Base-by-base conservation (phyloP, 2,113 vertebrate genomes). In the Petroica traversi region DNA sequence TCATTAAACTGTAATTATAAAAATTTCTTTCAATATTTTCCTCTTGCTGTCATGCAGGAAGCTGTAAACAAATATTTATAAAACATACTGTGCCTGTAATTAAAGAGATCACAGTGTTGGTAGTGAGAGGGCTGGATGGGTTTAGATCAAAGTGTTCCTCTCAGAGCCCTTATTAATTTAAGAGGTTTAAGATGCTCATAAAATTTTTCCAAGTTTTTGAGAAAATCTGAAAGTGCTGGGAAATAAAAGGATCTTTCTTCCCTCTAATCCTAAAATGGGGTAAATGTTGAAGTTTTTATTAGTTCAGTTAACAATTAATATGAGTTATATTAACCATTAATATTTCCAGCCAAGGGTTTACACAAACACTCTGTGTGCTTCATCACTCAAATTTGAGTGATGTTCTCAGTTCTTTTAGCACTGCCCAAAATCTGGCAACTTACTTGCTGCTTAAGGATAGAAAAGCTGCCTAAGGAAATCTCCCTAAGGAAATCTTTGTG, bases 51-150 rank as follows among this genome's bases (percentile, higher is more conserved):
- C 83, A 63, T 71, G 73, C 22, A 83, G 51, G 41, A 83, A 89
- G 34, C 29, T 64, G 74, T 92, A 91, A 96, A 94, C 41, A 91
- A 95, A 96, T 96, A 78, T 94, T 95, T 97, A 85, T 72, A 85
- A 95, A 96, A 93, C 64, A 88, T 48, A 61, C 71, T 66, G n/a
- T 82, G 49, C 7, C 54, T 82, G 57, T 92, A 94, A 96, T 96
- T 95, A 95, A 93, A 90, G 26, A 62, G 33, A 92, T 94, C 58
- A 34, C 31, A 73, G 55, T 61, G 24, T 41, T 74, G 55, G 40
- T 52, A 86, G 36, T 76, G 19, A 83, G 26, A 72, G 7, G 40
- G 20, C 22, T 83, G 66, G 75, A 92, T 89, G 33, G 41, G 23
- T 89, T 88, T 76, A 54, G 19, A 54, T 61, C 36, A 64, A 86